Evolutionary conservation across 1,140 invertebrate genomes (phyloP), one percentile per base, ranked within the genome.

Genomic region (Myzus persicae): DNA sequence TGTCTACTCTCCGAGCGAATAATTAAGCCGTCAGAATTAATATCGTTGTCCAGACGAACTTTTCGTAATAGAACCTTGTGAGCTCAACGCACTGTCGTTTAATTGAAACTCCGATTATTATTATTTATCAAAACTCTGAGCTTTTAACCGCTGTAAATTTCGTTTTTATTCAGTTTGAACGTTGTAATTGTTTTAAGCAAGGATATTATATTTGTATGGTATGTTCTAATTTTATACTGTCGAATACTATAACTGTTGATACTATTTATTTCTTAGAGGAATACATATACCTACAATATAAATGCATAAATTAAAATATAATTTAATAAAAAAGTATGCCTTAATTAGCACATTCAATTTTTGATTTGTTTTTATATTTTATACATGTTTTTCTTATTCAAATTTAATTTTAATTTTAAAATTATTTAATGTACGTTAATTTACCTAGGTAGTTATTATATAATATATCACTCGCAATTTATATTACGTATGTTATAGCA

Each of bases 11-110:
- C 26, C 14, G n/a, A n/a, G 31, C 48, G 88, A 89, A 89, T 89
- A 89, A 89, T 54, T 89, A 54, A 89, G 24, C 48, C 88, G 24
- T n/a, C 88, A 51, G 46, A 26, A 89, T 89, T 89, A 89, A 89
- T 89, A 26, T 40, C 20, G 88, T 7, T 20, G 48, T 20, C 36
- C 24, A 48, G 22, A 24, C 26, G 20, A 46, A 91, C 40, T 44
- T 91, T 42, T 31, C 4, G 14, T 76, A 91, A 91, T 76, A 24
- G 48, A 89, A 54, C 40, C 36, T 51, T 54, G 38, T 89, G 22
- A 54, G 88, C 46, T 89, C n/a, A 26, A 4, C n/a, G 8, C 46
- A 36, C 22, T 88, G n/a, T 24, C 46, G 8, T 88, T 88, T 88
- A 48, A 88, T 46, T 44, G 84, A 44, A 85, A 85, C 26, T 42